Base-by-base conservation (phyloP, 2,888 invertebrate species). In the Habroteleia sp. region DNA sequence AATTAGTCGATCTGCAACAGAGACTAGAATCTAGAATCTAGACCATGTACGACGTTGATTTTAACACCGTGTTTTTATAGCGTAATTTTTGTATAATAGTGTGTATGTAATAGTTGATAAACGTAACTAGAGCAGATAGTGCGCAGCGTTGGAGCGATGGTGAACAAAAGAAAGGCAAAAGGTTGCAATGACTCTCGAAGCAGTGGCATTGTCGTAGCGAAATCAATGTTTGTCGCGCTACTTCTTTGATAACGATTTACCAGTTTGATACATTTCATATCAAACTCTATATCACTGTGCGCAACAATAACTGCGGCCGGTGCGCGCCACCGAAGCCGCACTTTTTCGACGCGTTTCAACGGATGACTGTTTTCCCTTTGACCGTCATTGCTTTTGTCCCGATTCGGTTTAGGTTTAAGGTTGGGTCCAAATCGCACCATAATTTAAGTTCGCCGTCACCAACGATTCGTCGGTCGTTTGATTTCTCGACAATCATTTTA, bases 1-100 rank as follows among this genome's bases (percentile, higher is more conserved):
- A 29, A 65, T 74, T 73, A 66, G 65, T 41, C 16, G 31, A 65
- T 63, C 48, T 37, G 58, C 63, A 65, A 73, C 65, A 56, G 44
- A 69, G 65, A 73, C 65, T 65, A 73, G 73, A 54, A 42, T 60
- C 58, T 73, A 65, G 65, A 17, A 63, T 48, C 62, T 65, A 65
- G 74, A 68, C 8, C 42, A 42, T 56, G 42, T 68, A 68, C 41
- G 20, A 74, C 42, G 48, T 62, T 68, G 44, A 69, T 65, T 75
- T 56, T 50, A 75, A 69, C 69, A 65, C 52, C 69, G 74, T 71
- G 74, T 75, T 75, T 75, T 75, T 75, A 75, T 75, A 71, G 74
- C 50, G 69, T 75, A 63, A 63, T 75, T 75, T 74, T 75, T 75
- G 74, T 69, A 74, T 69, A 69, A 50, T 74, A 74, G 74, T 48